phyloP scores from a whole-genome alignment of 2,888 invertebrate species.

The Aleiodes leptofemur region DNA sequence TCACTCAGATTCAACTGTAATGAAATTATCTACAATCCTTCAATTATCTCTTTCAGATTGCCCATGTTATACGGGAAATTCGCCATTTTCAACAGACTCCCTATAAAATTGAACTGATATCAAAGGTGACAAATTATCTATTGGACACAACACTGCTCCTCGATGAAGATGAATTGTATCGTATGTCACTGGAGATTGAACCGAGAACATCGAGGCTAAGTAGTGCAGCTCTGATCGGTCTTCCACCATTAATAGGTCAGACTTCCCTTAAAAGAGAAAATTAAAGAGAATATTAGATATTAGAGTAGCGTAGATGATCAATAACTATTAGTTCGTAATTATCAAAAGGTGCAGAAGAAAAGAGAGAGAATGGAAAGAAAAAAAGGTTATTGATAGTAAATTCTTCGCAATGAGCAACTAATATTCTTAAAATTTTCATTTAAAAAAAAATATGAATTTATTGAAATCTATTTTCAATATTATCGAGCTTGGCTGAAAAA shows the following conservation, averaged over 20 bases:
- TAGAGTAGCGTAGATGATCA: conserved; percentile 21
- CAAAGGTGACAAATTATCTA: conserved; percentile 87
- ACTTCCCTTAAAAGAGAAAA: conserved; percentile 57
- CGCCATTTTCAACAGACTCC: conserved; percentile 93
- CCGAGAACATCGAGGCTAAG: conserved; percentile 83
- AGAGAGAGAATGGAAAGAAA: too few relatives aligned
- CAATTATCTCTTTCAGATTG: conserved; percentile 81
- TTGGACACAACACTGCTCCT: conserved; percentile 86
- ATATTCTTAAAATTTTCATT: background rate
- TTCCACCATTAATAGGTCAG: conserved; percentile 62
- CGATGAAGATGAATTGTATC: conserved; percentile 88
- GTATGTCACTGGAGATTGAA: conserved; percentile 88
- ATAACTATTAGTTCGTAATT: too few relatives aligned
- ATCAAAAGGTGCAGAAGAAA: too few relatives aligned
- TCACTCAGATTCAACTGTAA: background rate
- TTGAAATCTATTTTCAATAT: background rate
- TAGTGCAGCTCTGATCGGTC: conserved; percentile 70
- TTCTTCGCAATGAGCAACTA: background rate
- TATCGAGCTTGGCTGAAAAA: background rate
- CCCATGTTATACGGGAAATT: conserved; percentile 94
- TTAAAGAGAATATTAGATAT: conserved; percentile 43
- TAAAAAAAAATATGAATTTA: background rate
- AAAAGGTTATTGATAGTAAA: too few relatives aligned
- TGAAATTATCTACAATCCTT: background rate
- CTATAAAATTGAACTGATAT: conserved; percentile 91